These are phyloP conservation scores for Brachypodius melanocephalos DNA, from an alignment of 2,113 vertebrate species.

Conservation along the genomic window DNA sequence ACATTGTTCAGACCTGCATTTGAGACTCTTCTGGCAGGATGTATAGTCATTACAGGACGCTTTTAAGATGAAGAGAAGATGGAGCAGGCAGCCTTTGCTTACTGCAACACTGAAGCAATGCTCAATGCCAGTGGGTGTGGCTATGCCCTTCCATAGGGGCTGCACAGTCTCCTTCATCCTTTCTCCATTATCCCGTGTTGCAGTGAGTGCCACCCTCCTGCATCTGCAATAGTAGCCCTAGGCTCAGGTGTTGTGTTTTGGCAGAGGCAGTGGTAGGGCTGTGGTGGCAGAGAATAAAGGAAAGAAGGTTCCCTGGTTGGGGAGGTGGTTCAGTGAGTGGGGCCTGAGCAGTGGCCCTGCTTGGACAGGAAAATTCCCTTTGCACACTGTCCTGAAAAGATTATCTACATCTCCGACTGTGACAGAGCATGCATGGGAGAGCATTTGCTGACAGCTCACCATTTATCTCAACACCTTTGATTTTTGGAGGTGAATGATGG, in stretches of 20 bases:
- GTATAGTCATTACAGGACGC: background rate
- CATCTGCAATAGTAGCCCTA: accelerated
- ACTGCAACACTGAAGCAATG: background rate
- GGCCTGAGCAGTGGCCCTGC: background rate
- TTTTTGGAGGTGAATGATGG: background rate
- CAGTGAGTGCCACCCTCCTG: background rate
- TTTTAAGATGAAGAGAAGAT: background rate
- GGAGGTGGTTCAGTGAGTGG: background rate
- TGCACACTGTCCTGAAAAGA: background rate
- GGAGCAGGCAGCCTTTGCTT: background rate
- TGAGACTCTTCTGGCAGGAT: background rate
- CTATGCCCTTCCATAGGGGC: background rate
- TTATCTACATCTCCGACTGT: background rate
- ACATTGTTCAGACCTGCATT: background rate
- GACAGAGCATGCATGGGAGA: background rate
- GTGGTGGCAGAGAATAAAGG: background rate
- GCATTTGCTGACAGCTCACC: background rate
- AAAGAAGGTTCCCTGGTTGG: background rate
- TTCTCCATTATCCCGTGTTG: accelerated
- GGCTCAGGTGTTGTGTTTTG: accelerated
- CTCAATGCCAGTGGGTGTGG: accelerated
- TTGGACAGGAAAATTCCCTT: background rate
- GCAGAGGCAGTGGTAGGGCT: background rate
- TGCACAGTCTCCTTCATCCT: background rate
- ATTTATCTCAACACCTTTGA: background rate